Percentiles rank a stretch among this genome's conserved stretches.
Conservation (phyloP, 2,113 vertebrate genomes). For the Pica pica region DNA sequence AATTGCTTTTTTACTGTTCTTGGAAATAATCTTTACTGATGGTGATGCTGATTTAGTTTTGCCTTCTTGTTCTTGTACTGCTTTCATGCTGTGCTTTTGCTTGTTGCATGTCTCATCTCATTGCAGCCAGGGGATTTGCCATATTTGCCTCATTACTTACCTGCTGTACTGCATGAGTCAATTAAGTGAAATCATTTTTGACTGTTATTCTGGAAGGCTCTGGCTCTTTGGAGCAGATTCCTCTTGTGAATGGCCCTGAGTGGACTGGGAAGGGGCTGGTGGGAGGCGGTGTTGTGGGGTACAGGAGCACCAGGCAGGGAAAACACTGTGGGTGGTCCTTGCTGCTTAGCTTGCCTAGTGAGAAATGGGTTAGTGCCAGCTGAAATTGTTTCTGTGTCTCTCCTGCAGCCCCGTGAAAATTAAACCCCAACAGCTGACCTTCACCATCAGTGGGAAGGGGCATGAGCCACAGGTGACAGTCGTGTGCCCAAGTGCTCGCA, state of each 20-base stretch:
- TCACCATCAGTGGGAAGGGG: constrained; percentile 82
- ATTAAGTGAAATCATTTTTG: not conserved
- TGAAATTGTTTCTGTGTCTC: not conserved
- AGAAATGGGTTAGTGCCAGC: not conserved
- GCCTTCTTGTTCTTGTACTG: not conserved
- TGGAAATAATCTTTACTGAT: not conserved
- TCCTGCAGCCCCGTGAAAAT: constrained; percentile 26
- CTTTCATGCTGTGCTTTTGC: not conserved
- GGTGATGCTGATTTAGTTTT: not conserved
- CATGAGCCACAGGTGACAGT: constrained; percentile 78
- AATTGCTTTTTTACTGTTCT: not conserved
- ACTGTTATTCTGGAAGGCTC: not conserved
- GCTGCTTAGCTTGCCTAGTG: not conserved
- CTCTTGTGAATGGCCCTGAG: not conserved
- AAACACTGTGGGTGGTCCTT: rapidly evolving
- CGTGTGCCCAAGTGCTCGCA: constrained; percentile 70
- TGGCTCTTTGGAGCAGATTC: not conserved
- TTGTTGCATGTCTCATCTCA: not conserved
- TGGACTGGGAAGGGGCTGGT: not conserved
- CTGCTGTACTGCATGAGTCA: not conserved
- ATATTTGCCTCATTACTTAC: not conserved
- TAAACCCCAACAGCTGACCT: constrained; percentile 67
- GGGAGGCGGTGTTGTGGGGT: not conserved
- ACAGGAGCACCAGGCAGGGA: not conserved
- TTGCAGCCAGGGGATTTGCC: not conserved